Evolutionary conservation across 1,140 invertebrate genomes (phyloP), one percentile per base, ranked within the genome.

Genomic region (Yoshiicerus persimilis): DNA sequence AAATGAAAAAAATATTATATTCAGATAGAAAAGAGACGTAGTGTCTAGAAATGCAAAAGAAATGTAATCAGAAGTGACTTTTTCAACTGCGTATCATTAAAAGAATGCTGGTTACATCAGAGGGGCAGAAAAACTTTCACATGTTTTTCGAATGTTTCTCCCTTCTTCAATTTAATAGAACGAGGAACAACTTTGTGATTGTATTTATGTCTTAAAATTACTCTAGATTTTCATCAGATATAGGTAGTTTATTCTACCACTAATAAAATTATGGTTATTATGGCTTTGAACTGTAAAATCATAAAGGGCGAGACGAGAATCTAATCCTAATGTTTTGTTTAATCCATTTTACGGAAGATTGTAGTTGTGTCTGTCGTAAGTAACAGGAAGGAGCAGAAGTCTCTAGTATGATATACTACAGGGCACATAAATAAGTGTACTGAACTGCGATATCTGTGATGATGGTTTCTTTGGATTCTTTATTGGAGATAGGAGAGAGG

Each of bases 251-350:
- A 30, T 25, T 70, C 64, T 13, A 27, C 64, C 6, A 23, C 75
- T 80, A 80, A 80, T 80, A 80, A 80, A 80, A 80, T 80, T 80
- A 80, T 80, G 75, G 75, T 38, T 80, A 80, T 80, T 80, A 36
- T n/a, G 75, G 34, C 75, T n/a, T 23, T 80, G 75, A 80, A 80
- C 20, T 36, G 75, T 80, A 36, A 23, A 32, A 38, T 36, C 34
- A 36, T 80, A 20, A 80, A 80, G 32, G 23, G 64, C 23, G 23
- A 70, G 27, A 30, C 10, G 23, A 66, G n/a, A 66, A 30, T n/a
- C 16, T 66, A 20, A 77, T n/a, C 70, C 75, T 23, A 80, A 80
- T 80, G 30, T 80, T 80, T n/a, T 32, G 6, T 80, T n/a, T 56
- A 56, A 56, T 56, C 47, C 47, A 2, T 56, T 56, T 56, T 56